These are phyloP conservation scores for Xanthorhoe spadicearia DNA, from an alignment of 2,888 invertebrate genomes.

Conservation along the genomic window DNA sequence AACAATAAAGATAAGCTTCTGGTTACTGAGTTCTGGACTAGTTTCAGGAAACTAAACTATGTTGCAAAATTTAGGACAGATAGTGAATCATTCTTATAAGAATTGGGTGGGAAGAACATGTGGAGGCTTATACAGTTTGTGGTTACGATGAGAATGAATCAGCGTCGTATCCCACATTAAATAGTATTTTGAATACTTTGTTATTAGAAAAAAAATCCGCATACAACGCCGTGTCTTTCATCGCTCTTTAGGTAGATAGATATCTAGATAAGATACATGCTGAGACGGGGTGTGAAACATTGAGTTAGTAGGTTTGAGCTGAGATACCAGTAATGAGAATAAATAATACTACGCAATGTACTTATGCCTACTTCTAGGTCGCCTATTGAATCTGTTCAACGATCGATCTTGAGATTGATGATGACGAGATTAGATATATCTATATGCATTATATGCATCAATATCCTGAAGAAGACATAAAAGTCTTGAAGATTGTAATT, in stretches of 20 bases:
- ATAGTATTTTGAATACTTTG: neutral
- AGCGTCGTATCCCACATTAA: conserved; percentile 1
- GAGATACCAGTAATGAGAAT: neutral
- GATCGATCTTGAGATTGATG: neutral
- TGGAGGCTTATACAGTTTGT: conserved; percentile 15
- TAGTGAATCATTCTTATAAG: conserved; percentile 25
- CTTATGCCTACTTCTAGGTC: neutral
- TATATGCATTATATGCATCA: neutral
- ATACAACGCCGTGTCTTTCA: neutral
- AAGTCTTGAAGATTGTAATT: conserved; percentile 16
- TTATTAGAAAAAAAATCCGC: too few species aligned
- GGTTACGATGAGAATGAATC: conserved; percentile 18
- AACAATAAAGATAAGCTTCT: conserved; percentile 25
- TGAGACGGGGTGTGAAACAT: too few species aligned
- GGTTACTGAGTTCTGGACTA: conserved; percentile 14
- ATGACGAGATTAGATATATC: too few species aligned
- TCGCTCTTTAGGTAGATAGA: too few species aligned
- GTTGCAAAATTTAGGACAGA: conserved; percentile 27
- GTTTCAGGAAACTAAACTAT: conserved; percentile 30
- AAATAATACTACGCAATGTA: neutral
- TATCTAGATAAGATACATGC: too few species aligned
- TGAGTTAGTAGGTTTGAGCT: too few species aligned
- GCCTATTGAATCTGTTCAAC: neutral
- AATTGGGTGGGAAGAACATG: conserved; percentile 21
- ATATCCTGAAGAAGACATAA: conserved; percentile 9